Percentiles rank a stretch among this genome's conserved stretches.
phyloP scores from a whole-genome alignment of 1,140 invertebrate genomes.

The Caenorhabditis remanei region DNA sequence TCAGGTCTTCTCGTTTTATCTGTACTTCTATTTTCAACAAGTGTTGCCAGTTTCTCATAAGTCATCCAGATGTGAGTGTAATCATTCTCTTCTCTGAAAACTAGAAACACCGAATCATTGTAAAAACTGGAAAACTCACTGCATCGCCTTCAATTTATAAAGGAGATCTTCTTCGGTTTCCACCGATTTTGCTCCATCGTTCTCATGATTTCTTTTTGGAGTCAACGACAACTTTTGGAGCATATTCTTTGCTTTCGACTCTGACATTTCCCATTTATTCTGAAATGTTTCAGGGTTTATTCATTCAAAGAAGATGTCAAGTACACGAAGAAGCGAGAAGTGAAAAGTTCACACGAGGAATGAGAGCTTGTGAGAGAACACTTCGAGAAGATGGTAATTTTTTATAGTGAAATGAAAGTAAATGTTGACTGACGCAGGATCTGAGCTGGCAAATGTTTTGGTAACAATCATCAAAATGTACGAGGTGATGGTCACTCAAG shows the following conservation, averaged over 20 bases:
- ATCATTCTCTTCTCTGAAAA: constrained; percentile 19
- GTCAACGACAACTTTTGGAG: constrained; percentile 26
- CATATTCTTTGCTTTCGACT: constrained; percentile 40
- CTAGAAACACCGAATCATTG: no score
- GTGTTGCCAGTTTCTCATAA: constrained; percentile 11
- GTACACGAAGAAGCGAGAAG: constrained; percentile 31
- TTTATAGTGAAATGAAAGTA: neutral
- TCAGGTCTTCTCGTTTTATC: constrained; percentile 2
- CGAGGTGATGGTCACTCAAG: constrained; percentile 21
- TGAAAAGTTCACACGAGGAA: constrained; percentile 40
- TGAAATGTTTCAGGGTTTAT: constrained; percentile 46
- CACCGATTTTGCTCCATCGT: neutral
- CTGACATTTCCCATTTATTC: constrained; percentile 23
- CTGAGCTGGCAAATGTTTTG: constrained; percentile 6
- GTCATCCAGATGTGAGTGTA: neutral
- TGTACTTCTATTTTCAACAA: constrained; percentile 15
- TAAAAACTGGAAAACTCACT: neutral
- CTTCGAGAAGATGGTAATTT: constrained; percentile 14
- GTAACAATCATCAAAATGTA: constrained; percentile 50
- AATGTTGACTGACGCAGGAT: neutral
- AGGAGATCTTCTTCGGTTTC: constrained; percentile 4
- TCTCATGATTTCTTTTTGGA: constrained; percentile 15
- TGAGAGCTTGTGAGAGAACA: constrained; percentile 38
- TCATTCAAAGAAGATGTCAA: constrained; percentile 55
- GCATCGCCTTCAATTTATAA: neutral